Percentiles rank a stretch among this genome's conserved stretches.
Conservation (phyloP, 2,888 invertebrate species). For the Cephus sareptanus region DNA sequence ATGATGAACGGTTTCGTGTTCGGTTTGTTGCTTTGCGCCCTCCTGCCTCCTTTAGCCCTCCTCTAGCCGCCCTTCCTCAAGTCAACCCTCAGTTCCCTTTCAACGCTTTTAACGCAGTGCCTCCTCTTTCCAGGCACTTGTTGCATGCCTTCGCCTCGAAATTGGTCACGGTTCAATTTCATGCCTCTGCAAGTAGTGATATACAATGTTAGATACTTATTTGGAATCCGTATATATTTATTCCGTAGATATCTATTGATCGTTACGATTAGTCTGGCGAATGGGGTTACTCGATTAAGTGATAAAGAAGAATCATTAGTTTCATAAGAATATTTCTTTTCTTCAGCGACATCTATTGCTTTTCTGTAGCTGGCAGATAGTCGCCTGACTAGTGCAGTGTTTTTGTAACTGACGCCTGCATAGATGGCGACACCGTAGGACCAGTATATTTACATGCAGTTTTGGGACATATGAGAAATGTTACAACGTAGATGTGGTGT, state of each 20-base stretch:
- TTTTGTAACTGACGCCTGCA: neutral
- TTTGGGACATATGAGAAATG: neutral
- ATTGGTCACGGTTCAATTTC: slow-evolving; percentile 24
- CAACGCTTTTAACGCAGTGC: slow-evolving; percentile 32
- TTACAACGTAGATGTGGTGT: neutral
- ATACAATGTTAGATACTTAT: neutral
- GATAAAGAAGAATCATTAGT: neutral
- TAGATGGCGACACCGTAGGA: neutral
- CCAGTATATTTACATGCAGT: neutral
- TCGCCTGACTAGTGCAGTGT: neutral
- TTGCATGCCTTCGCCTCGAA: slow-evolving; percentile 41
- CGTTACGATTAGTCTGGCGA: neutral
- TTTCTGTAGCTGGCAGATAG: neutral
- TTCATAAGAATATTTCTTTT: neutral
- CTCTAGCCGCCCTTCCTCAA: slow-evolving; percentile 15
- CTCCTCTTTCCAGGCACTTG: slow-evolving; percentile 51
- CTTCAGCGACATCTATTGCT: neutral
- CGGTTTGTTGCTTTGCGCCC: slow-evolving; percentile 29
- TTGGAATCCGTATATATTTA: neutral
- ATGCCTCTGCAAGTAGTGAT: neutral
- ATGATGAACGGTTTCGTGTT: slow-evolving; percentile 36
- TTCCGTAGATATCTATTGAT: neutral
- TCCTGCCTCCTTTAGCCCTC: slow-evolving; percentile 17
- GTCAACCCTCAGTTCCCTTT: slow-evolving; percentile 24
- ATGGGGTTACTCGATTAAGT: neutral